phyloP scores from a whole-genome alignment of 2,113 vertebrate species.

The Chaetura pelagica region DNA sequence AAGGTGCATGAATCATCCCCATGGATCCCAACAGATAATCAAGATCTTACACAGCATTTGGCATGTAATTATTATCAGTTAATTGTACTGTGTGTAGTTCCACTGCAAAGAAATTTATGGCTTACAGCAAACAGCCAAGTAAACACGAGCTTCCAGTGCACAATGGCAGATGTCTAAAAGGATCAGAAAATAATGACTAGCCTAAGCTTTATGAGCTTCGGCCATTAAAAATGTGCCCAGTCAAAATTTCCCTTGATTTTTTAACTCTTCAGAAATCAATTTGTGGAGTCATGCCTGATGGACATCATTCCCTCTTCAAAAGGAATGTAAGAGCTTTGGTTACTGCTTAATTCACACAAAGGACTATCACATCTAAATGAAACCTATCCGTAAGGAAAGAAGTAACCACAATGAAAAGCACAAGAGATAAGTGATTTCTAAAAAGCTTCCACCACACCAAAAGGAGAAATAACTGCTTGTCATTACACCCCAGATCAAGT shows the following conservation, averaged over 20 bases:
- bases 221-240: not conserved
- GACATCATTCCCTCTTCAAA: not conserved
- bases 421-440: not conserved
- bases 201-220: not conserved
- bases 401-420: not conserved
- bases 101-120: not conserved
- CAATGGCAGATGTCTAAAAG: not conserved
- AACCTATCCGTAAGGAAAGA: not conserved
- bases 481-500: not conserved
- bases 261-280: not conserved
- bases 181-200: not conserved
- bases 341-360: not conserved
- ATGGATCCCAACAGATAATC: not conserved
- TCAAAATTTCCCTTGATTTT: not conserved
- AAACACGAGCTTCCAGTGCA: not conserved
- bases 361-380: not conserved
- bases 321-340: not conserved
- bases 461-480: not conserved
- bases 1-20: not conserved
- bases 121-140: not conserved
- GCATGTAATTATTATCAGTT: not conserved
- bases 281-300: rapidly evolving
- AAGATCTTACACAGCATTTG: not conserved
- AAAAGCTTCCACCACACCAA: not conserved
- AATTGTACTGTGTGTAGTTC: not conserved